Conservation (phyloP, 2,888 invertebrate genomes). For the Apodemia mormo region DNA sequence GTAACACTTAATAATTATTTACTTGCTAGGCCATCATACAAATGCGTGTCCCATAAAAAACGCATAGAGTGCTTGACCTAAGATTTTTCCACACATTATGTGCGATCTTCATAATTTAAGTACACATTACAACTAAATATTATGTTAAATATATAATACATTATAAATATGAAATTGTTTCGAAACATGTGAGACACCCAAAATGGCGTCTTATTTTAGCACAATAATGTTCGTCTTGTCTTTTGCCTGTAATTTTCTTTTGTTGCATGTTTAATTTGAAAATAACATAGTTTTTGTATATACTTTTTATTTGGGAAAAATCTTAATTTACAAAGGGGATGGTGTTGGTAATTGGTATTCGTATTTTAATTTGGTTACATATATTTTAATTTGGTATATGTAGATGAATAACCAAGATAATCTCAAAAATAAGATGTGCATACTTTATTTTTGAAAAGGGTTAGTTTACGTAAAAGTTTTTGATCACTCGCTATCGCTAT, state of each 20-base stretch:
- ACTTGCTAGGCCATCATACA: conserved; percentile 68
- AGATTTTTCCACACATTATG: conserved; percentile 14
- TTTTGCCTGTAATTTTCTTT: conserved; percentile 18
- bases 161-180: conserved; percentile 26
- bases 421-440: not conserved
- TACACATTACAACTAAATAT: conserved; percentile 12
- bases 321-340: conserved; percentile 27
- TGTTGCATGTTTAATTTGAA: conserved; percentile 12
- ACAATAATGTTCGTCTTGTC: conserved; percentile 9
- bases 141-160: conserved; percentile 20
- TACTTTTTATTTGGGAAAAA: conserved; percentile 3
- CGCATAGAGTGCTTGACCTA: conserved; percentile 66
- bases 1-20: conserved; percentile 79
- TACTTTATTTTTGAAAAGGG: conserved; percentile 33
- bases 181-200: conserved; percentile 35
- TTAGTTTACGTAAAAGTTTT: conserved; percentile 29
- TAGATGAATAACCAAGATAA: not conserved
- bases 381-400: not conserved
- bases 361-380: conserved; percentile 4
- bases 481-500: conserved; percentile 32
- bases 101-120: conserved; percentile 8
- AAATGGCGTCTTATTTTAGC: conserved; percentile 52
- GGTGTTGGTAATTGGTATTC: conserved; percentile 32
- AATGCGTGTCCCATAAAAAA: conserved; percentile 67
- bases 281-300: conserved; percentile 7